Evolutionary conservation across 1,140 invertebrate genomes (phyloP), one percentile per base, ranked within the genome.

Genomic region (Ceratina japonica): DNA sequence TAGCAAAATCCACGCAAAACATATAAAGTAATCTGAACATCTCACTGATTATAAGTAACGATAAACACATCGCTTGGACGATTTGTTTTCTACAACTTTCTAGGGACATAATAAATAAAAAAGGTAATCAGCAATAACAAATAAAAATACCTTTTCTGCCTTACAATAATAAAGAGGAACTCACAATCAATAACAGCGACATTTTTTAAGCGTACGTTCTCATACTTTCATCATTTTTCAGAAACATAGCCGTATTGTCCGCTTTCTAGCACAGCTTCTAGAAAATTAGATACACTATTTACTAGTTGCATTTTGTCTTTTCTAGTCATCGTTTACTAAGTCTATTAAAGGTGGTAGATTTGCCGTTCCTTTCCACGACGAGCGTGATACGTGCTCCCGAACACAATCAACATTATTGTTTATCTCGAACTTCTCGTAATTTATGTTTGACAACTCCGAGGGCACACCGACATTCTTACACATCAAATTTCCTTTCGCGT

Each of bases 281-380:
- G 22, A 51, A 27, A 31, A 12, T 7, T 49, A 20, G 12, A 3
- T 0, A 16, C 13, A 20, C 18, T 13, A 22, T 31, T 2, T 13
- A 69, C 1, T 16, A 12, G 0, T 0, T 12, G 2, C 15, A 51
- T 79, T 59, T 27, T 31, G 52, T 49, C 13, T 3, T 31, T 51
- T 56, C n/a, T 74, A 79, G 65, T 79, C 76, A 31, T 73, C 69
- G n/a, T 65, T 65, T 37, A 65, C 76, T 74, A 79, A 61, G 74
- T 79, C 76, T 58, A 79, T 79, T 31, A 74, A 5, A 7, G 22
- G 20, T 0, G 76, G 69, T 56, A 3, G 56, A 8, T 65, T 65
- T 12, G 20, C 20, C 16, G 24, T 70, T 27, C 37, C 37, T 71
- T 31, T 77, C 66, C 3, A n/a, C 52, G 15, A 10, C 20, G 3